Evolutionary conservation across 2,797 vertebrate genomes (phyloP).

Genomic region (Neosilurus mollespiculum): DNA sequence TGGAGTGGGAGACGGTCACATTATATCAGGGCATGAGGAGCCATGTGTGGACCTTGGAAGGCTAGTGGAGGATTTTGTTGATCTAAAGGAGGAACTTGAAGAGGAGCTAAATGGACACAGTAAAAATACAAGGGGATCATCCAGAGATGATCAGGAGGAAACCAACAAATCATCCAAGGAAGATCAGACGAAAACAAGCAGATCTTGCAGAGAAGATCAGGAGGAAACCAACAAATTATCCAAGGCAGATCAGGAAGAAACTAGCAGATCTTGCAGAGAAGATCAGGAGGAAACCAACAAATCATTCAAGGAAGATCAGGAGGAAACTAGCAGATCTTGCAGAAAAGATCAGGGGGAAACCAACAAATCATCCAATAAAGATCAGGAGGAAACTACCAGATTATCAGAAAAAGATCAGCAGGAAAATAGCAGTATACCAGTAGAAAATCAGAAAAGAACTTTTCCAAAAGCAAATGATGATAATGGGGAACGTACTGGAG

Average conservation of each 20-base stretch:
- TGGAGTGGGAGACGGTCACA: background rate
- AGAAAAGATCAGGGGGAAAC: background rate
- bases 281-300: background rate
- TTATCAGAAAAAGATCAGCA: no score
- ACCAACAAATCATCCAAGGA: background rate
- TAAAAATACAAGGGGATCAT: background rate
- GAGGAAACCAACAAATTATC: background rate
- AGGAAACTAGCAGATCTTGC: background rate
- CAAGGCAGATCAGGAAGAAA: background rate
- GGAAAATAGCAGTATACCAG: no score
- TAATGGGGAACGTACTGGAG: background rate
- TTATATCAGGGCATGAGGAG: slow-evolving; percentile 3
- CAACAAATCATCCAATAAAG: background rate
- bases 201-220: background rate
- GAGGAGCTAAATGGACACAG: slow-evolving; percentile 21
- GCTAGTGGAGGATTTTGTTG: slow-evolving; percentile 31
- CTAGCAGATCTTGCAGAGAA: background rate
- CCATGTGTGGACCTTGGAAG: slow-evolving; percentile 36
- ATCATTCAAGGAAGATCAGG: background rate
- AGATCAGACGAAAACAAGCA: background rate
- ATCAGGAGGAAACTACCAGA: no score
- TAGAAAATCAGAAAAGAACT: background rate
- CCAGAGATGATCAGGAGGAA: no score
- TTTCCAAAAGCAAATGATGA: background rate
- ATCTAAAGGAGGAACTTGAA: slow-evolving; percentile 19